A percentile compares a stretch with the other conserved stretches of the same genome.
Conservation (phyloP, 2,113 vertebrate genomes). For the Petrocephalus microphthalmus region DNA sequence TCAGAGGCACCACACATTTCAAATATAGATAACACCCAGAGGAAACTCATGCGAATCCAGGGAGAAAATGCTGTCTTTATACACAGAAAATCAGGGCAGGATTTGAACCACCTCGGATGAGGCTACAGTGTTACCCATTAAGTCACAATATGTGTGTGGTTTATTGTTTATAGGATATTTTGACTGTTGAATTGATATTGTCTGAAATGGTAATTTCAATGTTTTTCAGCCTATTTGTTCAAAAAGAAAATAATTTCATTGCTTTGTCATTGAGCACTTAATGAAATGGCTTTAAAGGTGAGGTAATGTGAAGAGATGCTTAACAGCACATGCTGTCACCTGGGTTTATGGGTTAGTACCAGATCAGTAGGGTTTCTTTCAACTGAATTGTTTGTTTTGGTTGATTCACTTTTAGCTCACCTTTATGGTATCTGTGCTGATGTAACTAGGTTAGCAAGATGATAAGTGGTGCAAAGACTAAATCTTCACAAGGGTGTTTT, state of each 20-base stretch:
- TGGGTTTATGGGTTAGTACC: background rate
- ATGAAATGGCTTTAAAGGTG: background rate
- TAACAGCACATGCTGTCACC: background rate
- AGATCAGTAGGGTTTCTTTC: background rate
- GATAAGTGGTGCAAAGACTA: background rate
- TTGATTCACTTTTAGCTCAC: background rate
- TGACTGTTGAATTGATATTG: background rate
- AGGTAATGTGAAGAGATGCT: background rate
- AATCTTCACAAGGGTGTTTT: background rate
- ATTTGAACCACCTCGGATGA: background rate
- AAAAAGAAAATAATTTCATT: background rate
- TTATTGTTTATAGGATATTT: background rate
- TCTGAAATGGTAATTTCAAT: background rate
- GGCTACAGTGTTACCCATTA: no score
- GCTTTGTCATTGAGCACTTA: background rate
- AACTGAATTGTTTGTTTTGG: background rate
- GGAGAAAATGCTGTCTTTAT: background rate
- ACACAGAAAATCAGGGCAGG: background rate
- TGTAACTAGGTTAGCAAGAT: background rate
- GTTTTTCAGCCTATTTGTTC: background rate
- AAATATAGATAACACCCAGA: background rate
- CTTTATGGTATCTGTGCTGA: background rate
- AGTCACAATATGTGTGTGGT: background rate
- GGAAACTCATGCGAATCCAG: background rate
- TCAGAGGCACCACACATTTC: background rate